A percentile compares a stretch with the other conserved stretches of the same genome.
These are phyloP conservation scores for Sericinus montela DNA, from an alignment of 2,888 invertebrate genomes.

Conservation along the genomic window DNA sequence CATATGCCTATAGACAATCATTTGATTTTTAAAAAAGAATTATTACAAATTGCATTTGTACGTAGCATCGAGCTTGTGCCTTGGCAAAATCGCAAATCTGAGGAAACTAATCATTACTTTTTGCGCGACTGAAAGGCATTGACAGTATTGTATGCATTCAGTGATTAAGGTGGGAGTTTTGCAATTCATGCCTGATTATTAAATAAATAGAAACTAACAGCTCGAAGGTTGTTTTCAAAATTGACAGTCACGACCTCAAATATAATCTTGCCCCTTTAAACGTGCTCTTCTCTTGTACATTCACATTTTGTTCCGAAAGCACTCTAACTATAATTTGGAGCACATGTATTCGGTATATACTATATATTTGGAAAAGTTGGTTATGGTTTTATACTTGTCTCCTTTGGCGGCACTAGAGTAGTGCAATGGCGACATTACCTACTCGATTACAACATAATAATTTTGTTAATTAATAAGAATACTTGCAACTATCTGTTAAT, in stretches of 20 bases:
- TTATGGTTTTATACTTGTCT: too few species aligned
- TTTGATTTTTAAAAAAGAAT: background rate
- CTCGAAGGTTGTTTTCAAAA: slow-evolving; percentile 5
- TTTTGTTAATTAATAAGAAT: too few species aligned
- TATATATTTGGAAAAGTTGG: too few species aligned
- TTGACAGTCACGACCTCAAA: slow-evolving; percentile 7
- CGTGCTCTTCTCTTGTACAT: too few species aligned
- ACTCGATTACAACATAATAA: too few species aligned
- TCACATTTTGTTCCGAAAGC: too few species aligned
- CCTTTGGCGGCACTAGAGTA: too few species aligned
- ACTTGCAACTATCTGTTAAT: slow-evolving; percentile 24
- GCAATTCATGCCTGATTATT: background rate
- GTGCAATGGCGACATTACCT: too few species aligned
- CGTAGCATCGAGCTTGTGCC: background rate
- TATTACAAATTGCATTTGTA: too few species aligned
- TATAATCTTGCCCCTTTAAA: too few species aligned
- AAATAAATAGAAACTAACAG: slow-evolving; percentile 5
- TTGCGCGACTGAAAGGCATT: slow-evolving; percentile 1
- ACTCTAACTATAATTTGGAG: too few species aligned
- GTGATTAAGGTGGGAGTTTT: background rate
- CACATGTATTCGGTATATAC: too few species aligned
- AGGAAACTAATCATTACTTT: background rate
- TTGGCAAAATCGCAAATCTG: background rate
- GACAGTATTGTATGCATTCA: slow-evolving; percentile 1
- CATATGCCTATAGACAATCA: background rate